A percentile compares a stretch with the other conserved stretches of the same genome.
phyloP scores from a whole-genome alignment of 1,140 invertebrate species.

The Eumaeus atala region DNA sequence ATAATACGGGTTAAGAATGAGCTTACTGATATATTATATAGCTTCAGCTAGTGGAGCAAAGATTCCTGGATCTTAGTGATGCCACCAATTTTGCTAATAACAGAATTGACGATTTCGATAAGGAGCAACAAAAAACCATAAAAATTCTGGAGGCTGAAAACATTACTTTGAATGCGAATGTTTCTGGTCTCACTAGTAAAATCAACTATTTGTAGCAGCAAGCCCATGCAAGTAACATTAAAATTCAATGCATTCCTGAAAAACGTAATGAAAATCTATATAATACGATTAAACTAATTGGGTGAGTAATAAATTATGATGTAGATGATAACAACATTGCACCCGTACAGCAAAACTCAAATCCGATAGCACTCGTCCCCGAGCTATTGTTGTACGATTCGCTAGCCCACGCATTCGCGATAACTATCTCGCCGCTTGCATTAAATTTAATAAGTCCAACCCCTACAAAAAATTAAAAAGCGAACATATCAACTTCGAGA shows the following conservation, averaged over 20 bases:
- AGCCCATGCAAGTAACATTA: neutral
- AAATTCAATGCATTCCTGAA: too few species aligned
- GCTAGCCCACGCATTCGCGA: conserved; percentile 12
- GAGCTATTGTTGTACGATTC: conserved; percentile 20
- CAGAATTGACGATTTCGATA: neutral
- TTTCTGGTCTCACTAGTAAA: neutral
- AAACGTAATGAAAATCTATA: too few species aligned
- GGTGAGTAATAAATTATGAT: neutral
- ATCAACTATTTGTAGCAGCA: neutral
- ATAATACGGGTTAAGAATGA: neutral
- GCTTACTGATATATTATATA: neutral
- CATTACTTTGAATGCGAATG: neutral
- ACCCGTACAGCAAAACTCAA: conserved; percentile 19
- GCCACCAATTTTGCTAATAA: neutral
- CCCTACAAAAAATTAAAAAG: conserved; percentile 15
- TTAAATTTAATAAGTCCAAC: conserved; percentile 16
- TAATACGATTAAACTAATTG: too few species aligned
- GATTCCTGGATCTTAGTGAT: neutral
- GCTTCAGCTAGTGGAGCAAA: neutral
- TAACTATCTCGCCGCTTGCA: conserved; percentile 6
- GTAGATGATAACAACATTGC: conserved; percentile 12
- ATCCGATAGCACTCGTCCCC: conserved; percentile 8
- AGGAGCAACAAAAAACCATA: neutral
- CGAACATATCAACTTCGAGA: neutral
- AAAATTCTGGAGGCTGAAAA: neutral